Conservation (phyloP, 2,888 invertebrate species). For the Mylabris sibirica region DNA sequence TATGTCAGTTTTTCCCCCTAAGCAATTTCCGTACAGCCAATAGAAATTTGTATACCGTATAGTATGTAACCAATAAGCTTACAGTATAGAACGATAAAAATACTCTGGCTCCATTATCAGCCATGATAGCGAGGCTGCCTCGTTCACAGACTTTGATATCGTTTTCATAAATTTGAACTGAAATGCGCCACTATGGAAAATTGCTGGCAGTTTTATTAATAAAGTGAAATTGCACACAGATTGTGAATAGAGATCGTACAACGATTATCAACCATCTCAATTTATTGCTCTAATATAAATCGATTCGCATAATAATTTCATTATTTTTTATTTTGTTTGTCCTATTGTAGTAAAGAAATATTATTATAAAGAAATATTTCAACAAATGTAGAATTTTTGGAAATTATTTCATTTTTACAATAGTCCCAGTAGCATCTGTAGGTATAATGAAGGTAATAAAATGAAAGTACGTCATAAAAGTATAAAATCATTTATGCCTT, state of each 20-base stretch:
- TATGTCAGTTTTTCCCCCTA: constrained; percentile 60
- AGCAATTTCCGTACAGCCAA: constrained; percentile 68
- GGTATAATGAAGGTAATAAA: constrained; percentile 53
- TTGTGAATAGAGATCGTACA: constrained; percentile 10
- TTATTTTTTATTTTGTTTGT: too few species aligned
- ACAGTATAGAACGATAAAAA: constrained; percentile 64
- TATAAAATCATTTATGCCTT: constrained; percentile 53
- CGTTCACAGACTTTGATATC: constrained; percentile 56
- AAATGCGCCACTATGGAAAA: constrained; percentile 46
- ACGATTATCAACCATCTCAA: constrained; percentile 8
- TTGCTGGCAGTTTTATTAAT: constrained; percentile 53
- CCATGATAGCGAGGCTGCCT: constrained; percentile 61
- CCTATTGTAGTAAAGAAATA: not conserved
- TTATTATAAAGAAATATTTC: not conserved
- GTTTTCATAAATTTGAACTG: constrained; percentile 58
- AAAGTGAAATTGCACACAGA: constrained; percentile 37
- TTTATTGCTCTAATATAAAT: constrained; percentile 1
- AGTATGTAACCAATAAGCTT: constrained; percentile 58
- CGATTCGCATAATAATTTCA: not conserved
- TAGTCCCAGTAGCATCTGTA: constrained; percentile 49
- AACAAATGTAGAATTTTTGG: not conserved
- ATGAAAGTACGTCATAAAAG: constrained; percentile 52
- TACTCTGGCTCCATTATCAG: constrained; percentile 62
- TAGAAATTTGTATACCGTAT: constrained; percentile 45
- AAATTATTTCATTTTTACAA: constrained; percentile 39